Evolutionary conservation across 2,113 vertebrate genomes (phyloP).

Genomic region (Odontesthes bonariensis): DNA sequence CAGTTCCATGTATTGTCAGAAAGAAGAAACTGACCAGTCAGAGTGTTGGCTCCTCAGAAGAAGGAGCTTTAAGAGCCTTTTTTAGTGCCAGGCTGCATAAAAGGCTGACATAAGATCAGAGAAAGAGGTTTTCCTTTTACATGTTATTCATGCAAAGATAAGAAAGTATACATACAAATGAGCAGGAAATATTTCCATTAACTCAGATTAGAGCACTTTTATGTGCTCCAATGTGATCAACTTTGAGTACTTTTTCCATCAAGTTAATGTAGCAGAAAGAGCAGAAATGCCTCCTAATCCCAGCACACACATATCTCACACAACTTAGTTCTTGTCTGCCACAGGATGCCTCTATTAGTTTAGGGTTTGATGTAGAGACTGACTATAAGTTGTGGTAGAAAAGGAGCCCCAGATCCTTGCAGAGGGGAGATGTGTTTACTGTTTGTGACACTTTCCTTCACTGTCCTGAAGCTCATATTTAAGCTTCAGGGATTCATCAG

Average conservation of each 20-base stretch:
- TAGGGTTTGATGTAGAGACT: not conserved
- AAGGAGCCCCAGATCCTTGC: not conserved
- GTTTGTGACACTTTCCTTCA: not conserved
- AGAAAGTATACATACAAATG: too few relatives aligned
- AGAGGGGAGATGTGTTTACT: not conserved
- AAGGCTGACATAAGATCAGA: too few relatives aligned
- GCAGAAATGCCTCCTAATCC: not conserved
- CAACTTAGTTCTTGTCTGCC: not conserved
- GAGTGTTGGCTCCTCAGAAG: too few relatives aligned
- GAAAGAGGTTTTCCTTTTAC: too few relatives aligned
- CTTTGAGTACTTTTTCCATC: not conserved
- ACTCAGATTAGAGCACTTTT: not conserved
- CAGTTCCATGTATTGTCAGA: too few relatives aligned
- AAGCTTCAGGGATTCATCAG: not conserved
- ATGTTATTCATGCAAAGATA: too few relatives aligned
- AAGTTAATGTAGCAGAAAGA: slow-evolving; percentile 32
- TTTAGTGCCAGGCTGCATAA: too few relatives aligned
- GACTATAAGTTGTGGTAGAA: not conserved
- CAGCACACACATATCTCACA: not conserved
- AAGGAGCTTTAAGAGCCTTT: too few relatives aligned
- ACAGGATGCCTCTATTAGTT: too few relatives aligned
- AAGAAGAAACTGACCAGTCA: too few relatives aligned
- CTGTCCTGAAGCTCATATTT: not conserved
- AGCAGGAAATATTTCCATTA: not conserved
- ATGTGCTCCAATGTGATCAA: too few relatives aligned